These are phyloP conservation scores for Aleiodes alternator DNA, from an alignment of 2,888 invertebrate species.

Conservation along the genomic window DNA sequence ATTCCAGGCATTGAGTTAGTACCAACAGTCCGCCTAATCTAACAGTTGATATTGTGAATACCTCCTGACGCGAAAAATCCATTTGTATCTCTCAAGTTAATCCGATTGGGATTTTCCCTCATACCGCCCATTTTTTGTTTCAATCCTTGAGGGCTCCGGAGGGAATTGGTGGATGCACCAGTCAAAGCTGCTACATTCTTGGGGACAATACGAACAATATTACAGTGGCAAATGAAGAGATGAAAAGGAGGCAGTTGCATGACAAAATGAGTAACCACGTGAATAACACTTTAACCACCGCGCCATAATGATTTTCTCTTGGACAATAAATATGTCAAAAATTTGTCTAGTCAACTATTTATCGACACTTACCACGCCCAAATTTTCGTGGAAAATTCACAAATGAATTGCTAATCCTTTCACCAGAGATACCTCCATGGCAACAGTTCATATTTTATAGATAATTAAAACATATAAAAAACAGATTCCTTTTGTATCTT, in stretches of 20 bases:
- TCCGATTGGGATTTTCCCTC: not conserved
- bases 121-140: slow-evolving; percentile 22
- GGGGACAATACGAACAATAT: not conserved
- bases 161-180: slow-evolving; percentile 10
- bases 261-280: slow-evolving; percentile 20
- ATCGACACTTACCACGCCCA: slow-evolving; percentile 12
- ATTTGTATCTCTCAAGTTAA: slow-evolving; percentile 1
- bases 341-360: slow-evolving; percentile 17
- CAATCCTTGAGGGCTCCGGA: slow-evolving; percentile 3
- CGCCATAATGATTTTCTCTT: slow-evolving; percentile 19
- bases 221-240: not conserved
- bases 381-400: slow-evolving; percentile 6
- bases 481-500: too few relatives aligned
- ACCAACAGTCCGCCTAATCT: slow-evolving; percentile 63
- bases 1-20: slow-evolving; percentile 57
- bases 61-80: not conserved
- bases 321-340: slow-evolving; percentile 25
- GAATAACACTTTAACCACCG: slow-evolving; percentile 15
- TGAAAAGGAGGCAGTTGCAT: not conserved
- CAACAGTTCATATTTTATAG: too few relatives aligned
- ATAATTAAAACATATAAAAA: too few relatives aligned
- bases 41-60: not conserved
- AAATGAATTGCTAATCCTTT: slow-evolving; percentile 22
- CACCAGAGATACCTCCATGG: too few relatives aligned
- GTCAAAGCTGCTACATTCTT: slow-evolving; percentile 7